phyloP scores from a whole-genome alignment of 1,140 invertebrate genomes.

The Pissodes strobi region DNA sequence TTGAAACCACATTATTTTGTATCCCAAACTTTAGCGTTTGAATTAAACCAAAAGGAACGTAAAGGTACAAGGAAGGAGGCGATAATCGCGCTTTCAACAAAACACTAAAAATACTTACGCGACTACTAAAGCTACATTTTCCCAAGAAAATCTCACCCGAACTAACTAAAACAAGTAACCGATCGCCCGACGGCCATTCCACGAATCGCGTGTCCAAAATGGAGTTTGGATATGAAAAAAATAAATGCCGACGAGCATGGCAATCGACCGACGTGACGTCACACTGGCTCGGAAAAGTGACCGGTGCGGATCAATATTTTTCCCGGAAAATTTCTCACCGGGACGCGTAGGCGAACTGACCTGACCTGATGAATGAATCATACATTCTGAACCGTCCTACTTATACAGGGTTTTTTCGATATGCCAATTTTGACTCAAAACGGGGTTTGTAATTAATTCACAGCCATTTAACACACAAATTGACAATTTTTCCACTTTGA shows the following conservation, averaged over 20 bases:
- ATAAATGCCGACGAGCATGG: constrained; percentile 17
- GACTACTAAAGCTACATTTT: too few species aligned
- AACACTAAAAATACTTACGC: not conserved
- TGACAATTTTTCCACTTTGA: not conserved
- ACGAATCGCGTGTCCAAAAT: constrained; percentile 9
- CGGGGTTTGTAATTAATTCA: not conserved
- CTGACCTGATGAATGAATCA: not conserved
- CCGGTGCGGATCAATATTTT: constrained; percentile 49
- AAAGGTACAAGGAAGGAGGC: too few species aligned
- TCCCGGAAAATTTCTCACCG: constrained; percentile 11
- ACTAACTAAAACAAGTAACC: not conserved
- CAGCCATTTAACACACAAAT: too few species aligned
- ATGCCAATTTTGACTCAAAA: not conserved
- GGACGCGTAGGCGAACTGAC: not conserved
- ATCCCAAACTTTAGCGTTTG: too few species aligned
- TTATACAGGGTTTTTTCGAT: not conserved
- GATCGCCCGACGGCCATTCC: not conserved
- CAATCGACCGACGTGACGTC: constrained; percentile 49
- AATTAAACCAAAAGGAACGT: too few species aligned
- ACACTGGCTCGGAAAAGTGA: constrained; percentile 39
- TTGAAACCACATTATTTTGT: too few species aligned
- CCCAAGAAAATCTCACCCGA: too few species aligned
- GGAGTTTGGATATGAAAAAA: constrained; percentile 6
- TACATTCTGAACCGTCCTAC: not conserved
- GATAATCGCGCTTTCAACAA: too few species aligned